Conservation (phyloP, 1,140 invertebrate species). For the Sipha flava region DNA sequence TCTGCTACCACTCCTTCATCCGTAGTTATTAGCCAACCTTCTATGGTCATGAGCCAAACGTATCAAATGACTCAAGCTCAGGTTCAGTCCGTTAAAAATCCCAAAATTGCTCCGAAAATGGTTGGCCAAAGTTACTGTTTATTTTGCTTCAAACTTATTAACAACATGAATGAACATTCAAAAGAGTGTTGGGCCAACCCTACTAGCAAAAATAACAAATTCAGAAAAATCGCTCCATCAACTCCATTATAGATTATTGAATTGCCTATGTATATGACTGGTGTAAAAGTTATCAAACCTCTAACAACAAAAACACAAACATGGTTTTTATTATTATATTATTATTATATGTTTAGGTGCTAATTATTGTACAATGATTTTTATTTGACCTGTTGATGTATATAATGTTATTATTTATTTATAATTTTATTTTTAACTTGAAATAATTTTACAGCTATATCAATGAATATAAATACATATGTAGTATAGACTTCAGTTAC, state of each 20-base stretch:
- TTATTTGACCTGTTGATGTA: too few relatives aligned
- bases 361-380: too few relatives aligned
- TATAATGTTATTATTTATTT: too few relatives aligned
- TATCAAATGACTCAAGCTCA: background rate
- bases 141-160: constrained; percentile 1
- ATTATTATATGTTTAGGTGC: too few relatives aligned
- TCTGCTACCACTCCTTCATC: background rate
- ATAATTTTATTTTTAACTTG: too few relatives aligned
- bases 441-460: too few relatives aligned
- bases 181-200: constrained; percentile 6
- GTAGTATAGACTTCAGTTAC: too few relatives aligned
- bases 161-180: background rate
- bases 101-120: background rate
- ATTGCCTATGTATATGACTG: too few relatives aligned
- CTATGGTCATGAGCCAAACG: background rate
- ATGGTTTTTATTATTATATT: background rate
- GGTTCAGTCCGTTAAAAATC: background rate
- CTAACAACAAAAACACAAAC: background rate
- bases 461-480: too few relatives aligned
- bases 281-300: too few relatives aligned
- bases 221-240: constrained; percentile 17
- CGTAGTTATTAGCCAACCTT: background rate
- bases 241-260: background rate
- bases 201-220: constrained; percentile 4
- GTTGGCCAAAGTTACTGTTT: background rate